Base-by-base conservation (phyloP, 2,888 invertebrate genomes). In the Antheraea yamamai region DNA sequence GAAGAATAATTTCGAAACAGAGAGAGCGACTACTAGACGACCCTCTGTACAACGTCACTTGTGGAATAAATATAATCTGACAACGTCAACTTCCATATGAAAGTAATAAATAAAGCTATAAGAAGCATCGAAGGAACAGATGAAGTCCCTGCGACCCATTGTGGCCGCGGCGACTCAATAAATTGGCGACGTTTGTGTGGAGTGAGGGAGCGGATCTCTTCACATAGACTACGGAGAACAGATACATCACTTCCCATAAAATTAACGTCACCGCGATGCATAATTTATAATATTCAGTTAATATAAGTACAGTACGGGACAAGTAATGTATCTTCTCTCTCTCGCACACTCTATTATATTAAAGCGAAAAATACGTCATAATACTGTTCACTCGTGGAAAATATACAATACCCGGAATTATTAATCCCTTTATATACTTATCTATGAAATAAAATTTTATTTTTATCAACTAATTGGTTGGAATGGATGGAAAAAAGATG, bases 91-190 rank as follows among this genome's bases (percentile, higher is more conserved):
- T 66, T 26, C 30, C 3, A 66, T 66, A 77, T 76, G 74, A 78
- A 78, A 76, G 78, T 71, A 73, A 71, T 73, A 73, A 73, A 74
- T 64, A 75, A 76, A 73, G 73, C 71, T 73, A 72, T 73, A 61
- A 75, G 75, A 76, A 64, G 68, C 58, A 76, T 78, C 73, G 70
- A 68, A 73, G 77, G 74, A 75, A 72, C 76, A 76, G 70, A 76
- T 73, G 74, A 74, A 73, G 73, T 66, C 64, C 72, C 75, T 74
- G 75, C 55, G 73, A 75, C 75, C 76, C 77, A 78, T 78, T 79
- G 81, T 81, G 70, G 74, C 47, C 58, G 35, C 30, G 20, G 73
- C 30, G 74, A 74, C 30, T 66, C 64, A 66, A 66, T 66, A 26
- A 66, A 66, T 30, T 66, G 64, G 16, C 16, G 26, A 66, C 64